phyloP scores from a whole-genome alignment of 2,797 vertebrate species.

The Taeniopygia guttata region DNA sequence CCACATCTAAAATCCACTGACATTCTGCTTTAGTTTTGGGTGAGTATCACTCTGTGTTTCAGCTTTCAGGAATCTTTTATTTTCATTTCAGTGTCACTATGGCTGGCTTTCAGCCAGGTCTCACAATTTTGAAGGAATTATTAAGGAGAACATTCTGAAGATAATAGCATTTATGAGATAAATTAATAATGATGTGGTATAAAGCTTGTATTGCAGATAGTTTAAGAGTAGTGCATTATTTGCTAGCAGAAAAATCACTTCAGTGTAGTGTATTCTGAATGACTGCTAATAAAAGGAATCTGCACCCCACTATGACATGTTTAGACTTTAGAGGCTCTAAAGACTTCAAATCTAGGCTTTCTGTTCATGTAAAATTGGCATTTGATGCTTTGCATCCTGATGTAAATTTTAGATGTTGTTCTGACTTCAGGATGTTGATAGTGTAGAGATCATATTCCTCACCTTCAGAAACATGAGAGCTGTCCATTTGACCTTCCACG shows the following conservation, averaged over 20 bases:
- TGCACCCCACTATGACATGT: not conserved
- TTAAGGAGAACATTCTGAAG: conserved; percentile 6
- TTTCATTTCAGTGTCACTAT: not conserved
- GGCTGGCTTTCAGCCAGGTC: conserved; percentile 6
- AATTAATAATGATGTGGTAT: not conserved
- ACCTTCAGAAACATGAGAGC: not conserved
- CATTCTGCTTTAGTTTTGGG: conserved; percentile 12
- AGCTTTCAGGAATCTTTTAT: not conserved
- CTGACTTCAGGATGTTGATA: not conserved
- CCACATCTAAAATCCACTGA: conserved; percentile 55
- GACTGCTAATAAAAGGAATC: not conserved
- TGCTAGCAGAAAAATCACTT: not conserved
- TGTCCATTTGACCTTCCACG: not conserved
- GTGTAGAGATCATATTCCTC: not conserved
- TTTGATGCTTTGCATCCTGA: not conserved
- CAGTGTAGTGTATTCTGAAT: not conserved
- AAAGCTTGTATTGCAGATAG: conserved; percentile 1
- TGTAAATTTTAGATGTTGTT: not conserved
- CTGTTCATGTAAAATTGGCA: not conserved
- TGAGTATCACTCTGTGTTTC: not conserved
- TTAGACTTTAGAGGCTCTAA: not conserved
- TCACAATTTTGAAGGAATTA: not conserved
- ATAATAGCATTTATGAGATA: conserved; percentile 13
- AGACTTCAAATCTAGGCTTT: not conserved
- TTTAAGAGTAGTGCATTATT: not conserved